phyloP scores from a whole-genome alignment of 2,888 invertebrate species.

The Synanthedon formicaeformis region DNA sequence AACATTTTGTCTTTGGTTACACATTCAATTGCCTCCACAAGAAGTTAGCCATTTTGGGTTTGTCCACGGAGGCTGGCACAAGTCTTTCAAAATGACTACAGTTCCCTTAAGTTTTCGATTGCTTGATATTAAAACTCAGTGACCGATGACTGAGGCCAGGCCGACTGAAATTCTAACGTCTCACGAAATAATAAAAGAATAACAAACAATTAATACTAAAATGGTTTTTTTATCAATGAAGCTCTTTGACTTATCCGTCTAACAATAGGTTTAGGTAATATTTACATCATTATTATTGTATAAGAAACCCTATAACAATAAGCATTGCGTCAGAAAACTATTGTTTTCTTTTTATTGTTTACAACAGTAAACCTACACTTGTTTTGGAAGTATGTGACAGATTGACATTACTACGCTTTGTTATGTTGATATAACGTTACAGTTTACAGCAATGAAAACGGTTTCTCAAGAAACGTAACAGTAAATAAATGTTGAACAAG shows the following conservation, averaged over 20 bases:
- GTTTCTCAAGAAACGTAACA: too few species aligned
- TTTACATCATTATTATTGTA: slow-evolving; percentile 4
- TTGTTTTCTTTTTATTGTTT: neutral
- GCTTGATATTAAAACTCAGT: too few species aligned
- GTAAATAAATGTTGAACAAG: too few species aligned
- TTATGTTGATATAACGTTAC: neutral
- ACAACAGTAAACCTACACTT: neutral
- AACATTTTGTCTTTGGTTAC: too few species aligned
- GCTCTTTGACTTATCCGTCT: neutral
- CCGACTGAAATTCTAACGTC: too few species aligned
- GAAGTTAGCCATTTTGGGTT: too few species aligned
- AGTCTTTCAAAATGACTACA: too few species aligned
- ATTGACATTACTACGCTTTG: neutral
- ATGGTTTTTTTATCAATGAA: neutral
- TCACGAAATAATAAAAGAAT: neutral
- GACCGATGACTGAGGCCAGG: too few species aligned
- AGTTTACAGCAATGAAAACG: neutral
- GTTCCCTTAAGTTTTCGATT: too few species aligned
- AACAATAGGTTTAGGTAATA: slow-evolving; percentile 5
- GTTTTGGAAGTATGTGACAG: neutral
- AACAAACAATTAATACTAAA: neutral
- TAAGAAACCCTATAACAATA: slow-evolving; percentile 4
- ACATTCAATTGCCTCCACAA: too few species aligned
- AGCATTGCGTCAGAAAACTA: slow-evolving; percentile 3
- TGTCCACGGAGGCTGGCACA: too few species aligned